phyloP scores from a whole-genome alignment of 2,113 vertebrate genomes.

The Calypte anna region DNA sequence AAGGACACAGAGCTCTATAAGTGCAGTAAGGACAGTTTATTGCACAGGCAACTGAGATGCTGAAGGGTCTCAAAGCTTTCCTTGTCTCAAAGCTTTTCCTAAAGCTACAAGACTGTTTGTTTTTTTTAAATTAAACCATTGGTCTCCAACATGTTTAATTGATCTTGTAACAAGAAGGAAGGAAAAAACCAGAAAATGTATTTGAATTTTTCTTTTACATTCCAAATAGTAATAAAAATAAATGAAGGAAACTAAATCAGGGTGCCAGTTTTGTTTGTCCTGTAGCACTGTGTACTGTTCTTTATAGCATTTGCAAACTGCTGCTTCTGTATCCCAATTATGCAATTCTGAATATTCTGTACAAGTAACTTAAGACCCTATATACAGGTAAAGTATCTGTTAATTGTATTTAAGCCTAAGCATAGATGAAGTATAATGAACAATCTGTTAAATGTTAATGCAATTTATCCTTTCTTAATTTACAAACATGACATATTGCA shows the following conservation, averaged over 20 bases:
- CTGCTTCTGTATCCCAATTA: neutral
- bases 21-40: too few species aligned
- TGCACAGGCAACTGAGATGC: neutral
- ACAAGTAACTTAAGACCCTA: conserved; percentile 1
- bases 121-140: neutral
- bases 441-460: conserved; percentile 75
- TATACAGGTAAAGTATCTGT: neutral
- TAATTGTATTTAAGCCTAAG: conserved; percentile 63
- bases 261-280: neutral
- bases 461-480: conserved; percentile 75
- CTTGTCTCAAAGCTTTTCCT: neutral
- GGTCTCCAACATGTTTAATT: neutral
- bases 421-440: conserved; percentile 61
- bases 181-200: neutral
- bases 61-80: neutral
- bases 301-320: neutral
- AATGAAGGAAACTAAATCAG: neutral
- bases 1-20: neutral
- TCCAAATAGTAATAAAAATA: neutral
- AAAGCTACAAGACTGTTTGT: neutral
- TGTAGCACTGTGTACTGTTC: neutral
- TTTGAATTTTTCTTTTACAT: neutral
- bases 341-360: neutral
- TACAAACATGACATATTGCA: conserved; percentile 76
- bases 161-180: neutral